A percentile compares a stretch with the other conserved stretches of the same genome.
phyloP scores from a whole-genome alignment of 1,140 invertebrate genomes.

The Drosophila mauritiana region DNA sequence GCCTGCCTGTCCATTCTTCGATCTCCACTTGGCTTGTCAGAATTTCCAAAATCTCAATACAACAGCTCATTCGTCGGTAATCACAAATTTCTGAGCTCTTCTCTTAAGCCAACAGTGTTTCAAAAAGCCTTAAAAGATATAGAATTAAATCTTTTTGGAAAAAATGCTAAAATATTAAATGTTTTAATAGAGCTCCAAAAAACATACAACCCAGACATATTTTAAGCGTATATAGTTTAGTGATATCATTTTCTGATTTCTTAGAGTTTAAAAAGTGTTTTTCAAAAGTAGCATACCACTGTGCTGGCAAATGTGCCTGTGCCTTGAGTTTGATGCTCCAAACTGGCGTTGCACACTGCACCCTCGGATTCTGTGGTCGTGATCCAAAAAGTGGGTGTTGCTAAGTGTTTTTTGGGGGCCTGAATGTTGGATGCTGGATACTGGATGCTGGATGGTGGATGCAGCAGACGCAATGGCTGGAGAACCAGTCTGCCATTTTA shows the following conservation, averaged over 20 bases:
- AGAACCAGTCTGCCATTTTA: conserved; percentile 79
- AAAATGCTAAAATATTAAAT: too few relatives aligned
- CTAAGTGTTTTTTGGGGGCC: conserved; percentile 68
- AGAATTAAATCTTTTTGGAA: too few relatives aligned
- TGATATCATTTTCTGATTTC: too few relatives aligned
- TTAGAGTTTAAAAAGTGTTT: too few relatives aligned
- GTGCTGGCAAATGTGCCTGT: neutral
- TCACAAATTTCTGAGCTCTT: conserved; percentile 60
- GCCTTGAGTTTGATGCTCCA: neutral
- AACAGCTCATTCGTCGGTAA: conserved; percentile 39
- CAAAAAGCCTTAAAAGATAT: too few relatives aligned
- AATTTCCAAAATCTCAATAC: conserved; percentile 76
- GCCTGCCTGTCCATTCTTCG: neutral
- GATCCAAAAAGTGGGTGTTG: conserved; percentile 81
- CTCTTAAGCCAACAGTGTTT: conserved; percentile 13
- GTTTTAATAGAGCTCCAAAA: too few relatives aligned
- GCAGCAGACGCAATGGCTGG: conserved; percentile 71
- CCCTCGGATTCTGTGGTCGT: conserved; percentile 55
- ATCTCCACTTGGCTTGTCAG: conserved; percentile 55
- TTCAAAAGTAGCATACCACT: conserved; percentile 11
- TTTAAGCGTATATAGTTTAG: too few relatives aligned
- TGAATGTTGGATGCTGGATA: conserved; percentile 63
- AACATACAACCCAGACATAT: too few relatives aligned
- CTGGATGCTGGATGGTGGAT: conserved; percentile 48
- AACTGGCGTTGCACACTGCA: conserved; percentile 34